Evolutionary conservation across 2,888 invertebrate genomes (phyloP).

Genomic region (Plagodis dolabraria): DNA sequence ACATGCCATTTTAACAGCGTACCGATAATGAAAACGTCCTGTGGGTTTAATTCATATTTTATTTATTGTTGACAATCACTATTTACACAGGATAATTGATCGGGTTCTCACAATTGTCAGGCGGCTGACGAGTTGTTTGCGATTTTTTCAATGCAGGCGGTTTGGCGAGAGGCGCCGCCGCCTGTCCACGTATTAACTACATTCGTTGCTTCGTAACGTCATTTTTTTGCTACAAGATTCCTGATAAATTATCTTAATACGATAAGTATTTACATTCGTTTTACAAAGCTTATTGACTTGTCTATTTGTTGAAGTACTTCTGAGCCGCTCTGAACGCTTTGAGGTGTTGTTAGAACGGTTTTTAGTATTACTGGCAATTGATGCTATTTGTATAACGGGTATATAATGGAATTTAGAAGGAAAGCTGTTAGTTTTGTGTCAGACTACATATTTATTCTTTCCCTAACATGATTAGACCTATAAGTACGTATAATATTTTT

Average conservation of each 20-base stretch:
- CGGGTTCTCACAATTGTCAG: conserved; percentile 84
- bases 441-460: too few species aligned
- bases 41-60: conserved; percentile 71
- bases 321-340: conserved; percentile 58
- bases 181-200: conserved; percentile 51
- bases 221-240: conserved; percentile 58
- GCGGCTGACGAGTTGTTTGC: conserved; percentile 70
- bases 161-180: conserved; percentile 60
- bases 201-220: conserved; percentile 52
- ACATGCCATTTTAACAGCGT: conserved; percentile 76
- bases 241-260: conserved; percentile 71
- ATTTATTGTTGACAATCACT: conserved; percentile 80
- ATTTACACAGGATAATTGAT: conserved; percentile 82
- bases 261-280: conserved; percentile 71
- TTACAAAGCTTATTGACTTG: conserved; percentile 62
- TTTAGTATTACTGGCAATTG: conserved; percentile 51
- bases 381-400: conserved; percentile 63
- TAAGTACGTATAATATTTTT: too few species aligned
- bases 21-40: conserved; percentile 79
- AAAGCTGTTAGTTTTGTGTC: conserved; percentile 24
- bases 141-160: conserved; percentile 69
- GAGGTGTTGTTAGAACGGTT: conserved; percentile 60
- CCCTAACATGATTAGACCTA: too few species aligned
- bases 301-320: conserved; percentile 52
- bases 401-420: conserved; percentile 43